Base-by-base conservation (phyloP, 2,888 invertebrate genomes). In the Thymelicus sylvestris region DNA sequence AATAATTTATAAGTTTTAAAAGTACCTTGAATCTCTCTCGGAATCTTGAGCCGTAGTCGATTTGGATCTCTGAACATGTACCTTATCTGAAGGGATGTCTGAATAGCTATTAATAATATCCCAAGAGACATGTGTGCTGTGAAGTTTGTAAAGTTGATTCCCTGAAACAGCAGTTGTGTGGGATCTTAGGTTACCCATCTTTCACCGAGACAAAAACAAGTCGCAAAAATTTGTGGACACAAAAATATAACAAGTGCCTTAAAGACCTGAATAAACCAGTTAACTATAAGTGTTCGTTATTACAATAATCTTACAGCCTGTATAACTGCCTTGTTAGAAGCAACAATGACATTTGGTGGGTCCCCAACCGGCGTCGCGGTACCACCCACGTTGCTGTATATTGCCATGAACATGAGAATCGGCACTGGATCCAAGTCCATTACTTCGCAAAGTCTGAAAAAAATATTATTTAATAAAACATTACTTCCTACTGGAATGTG, bases 301-400 rank as follows among this genome's bases (percentile, higher is more conserved):
- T n/a, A n/a, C n/a, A 44, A 8, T 8, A 8, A 70, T 85, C 94
- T 94, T 88, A 97, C 97, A 79, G 95, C 95, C 72, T 94, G 92
- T 0, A 95, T 83, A 19, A 98, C 95, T 44, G 95, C 95, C 0
- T 95, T 94, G 86, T 97, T 97, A 0, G 97, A 96, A 12, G 97
- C 97, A 64, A 98, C 97, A 76, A 98, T 97, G 72, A 98, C 97
- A 83, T 98, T 98, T 0, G 98, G 98, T 0, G 98, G 98, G 85
- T 98, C 98, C 0, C 98, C 98, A 0, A 98, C 96, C 0, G 98
- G 98, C 0, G 98, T 98, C 5, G 97, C 95, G 0, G 98, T 96
- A 0, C 98, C 98, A 0, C 98, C 98, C 73, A 98, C 97, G 81
- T 98, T 98, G 1, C 98, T 97, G 85, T 96, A 98, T 52, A 98